Evolutionary conservation across 1,140 invertebrate species (phyloP).

Genomic region (Drosophila elegans): DNA sequence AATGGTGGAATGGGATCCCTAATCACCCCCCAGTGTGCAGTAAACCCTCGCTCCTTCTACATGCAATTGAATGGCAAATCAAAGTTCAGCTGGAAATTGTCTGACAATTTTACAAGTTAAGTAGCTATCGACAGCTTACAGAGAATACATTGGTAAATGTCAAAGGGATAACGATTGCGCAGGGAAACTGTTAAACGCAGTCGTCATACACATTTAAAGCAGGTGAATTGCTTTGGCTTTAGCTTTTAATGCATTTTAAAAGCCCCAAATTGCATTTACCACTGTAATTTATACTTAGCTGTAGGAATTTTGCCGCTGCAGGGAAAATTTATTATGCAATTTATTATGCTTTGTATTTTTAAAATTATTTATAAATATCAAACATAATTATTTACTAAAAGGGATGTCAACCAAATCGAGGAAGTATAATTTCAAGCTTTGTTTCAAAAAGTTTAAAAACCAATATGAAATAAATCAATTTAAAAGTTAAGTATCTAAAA

Average conservation of each 20-base stretch:
- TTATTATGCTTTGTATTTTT: not conserved
- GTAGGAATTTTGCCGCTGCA: not conserved
- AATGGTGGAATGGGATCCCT: not conserved
- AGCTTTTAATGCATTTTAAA: not conserved
- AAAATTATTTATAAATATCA: not conserved
- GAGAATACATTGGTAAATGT: not conserved
- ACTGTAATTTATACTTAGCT: not conserved
- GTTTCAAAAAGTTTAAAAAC: too few relatives aligned
- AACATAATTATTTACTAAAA: not conserved
- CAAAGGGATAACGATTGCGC: conserved; percentile 12
- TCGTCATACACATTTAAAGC: conserved; percentile 2
- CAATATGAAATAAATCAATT: too few relatives aligned
- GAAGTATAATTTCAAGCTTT: too few relatives aligned
- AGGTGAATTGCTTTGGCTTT: not conserved
- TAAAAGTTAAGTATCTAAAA: too few relatives aligned
- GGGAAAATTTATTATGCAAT: not conserved
- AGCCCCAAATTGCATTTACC: not conserved
- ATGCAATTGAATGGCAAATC: conserved; percentile 32
- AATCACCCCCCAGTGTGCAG: conserved; percentile 9
- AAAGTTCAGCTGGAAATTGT: conserved; percentile 19
- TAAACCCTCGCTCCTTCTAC: conserved; percentile 6
- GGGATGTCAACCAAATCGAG: not conserved
- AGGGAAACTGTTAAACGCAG: conserved; percentile 1
- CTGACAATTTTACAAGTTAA: conserved; percentile 11
- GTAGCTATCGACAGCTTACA: conserved; percentile 18